phyloP scores from a whole-genome alignment of 2,113 vertebrate genomes.

The Colistium nudipinnis region DNA sequence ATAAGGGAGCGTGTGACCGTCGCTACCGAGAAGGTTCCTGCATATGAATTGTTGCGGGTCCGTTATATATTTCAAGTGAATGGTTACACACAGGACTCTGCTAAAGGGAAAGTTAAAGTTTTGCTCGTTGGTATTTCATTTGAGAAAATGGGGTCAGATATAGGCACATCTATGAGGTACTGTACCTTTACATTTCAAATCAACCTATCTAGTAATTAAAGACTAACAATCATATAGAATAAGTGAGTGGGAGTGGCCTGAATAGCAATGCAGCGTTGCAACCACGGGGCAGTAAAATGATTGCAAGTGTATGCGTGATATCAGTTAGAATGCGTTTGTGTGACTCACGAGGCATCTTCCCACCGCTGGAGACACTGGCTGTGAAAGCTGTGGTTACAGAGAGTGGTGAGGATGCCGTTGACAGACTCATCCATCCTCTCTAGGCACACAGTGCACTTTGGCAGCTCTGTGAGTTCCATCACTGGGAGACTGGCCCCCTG shows the following conservation, averaged over 20 bases:
- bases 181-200: too few relatives aligned
- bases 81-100: too few relatives aligned
- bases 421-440: conserved; percentile 99
- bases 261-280: too few relatives aligned
- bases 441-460: conserved; percentile 97
- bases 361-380: conserved; percentile 98
- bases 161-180: too few relatives aligned
- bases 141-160: too few relatives aligned
- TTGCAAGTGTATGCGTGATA: neutral
- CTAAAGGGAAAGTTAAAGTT: too few relatives aligned
- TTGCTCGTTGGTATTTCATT: too few relatives aligned
- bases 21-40: neutral
- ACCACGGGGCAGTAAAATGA: neutral
- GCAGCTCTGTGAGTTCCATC: conserved; percentile 97
- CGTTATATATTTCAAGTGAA: neutral
- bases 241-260: neutral
- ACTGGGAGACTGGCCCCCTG: conserved; percentile 97
- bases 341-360: conserved; percentile 96
- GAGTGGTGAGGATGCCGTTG: conserved; percentile 94
- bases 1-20: conserved; percentile 14
- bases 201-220: too few relatives aligned
- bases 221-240: neutral
- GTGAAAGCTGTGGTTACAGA: conserved; percentile 99
- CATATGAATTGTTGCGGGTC: neutral
- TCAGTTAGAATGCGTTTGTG: neutral